phyloP scores from a whole-genome alignment of 2,797 vertebrate species.

The Alectoris magna region DNA sequence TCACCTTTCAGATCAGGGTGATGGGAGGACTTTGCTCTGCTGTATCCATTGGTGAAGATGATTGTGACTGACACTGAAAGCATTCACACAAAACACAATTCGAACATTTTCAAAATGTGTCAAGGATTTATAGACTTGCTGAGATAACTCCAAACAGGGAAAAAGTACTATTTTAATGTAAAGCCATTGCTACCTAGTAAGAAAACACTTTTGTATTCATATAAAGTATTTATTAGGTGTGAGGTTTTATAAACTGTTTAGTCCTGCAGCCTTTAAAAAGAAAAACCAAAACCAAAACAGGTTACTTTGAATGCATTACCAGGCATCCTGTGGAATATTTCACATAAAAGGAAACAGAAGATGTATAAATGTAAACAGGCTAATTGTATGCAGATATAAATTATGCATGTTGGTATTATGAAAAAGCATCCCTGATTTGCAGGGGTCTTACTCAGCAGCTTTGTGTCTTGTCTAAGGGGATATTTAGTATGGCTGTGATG shows the following conservation, averaged over 20 bases:
- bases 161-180: constrained; percentile 62
- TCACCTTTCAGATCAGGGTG: neutral
- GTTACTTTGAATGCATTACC: constrained; percentile 81
- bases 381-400: constrained; percentile 89
- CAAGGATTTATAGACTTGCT: constrained; percentile 42
- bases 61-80: neutral
- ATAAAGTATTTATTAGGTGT: constrained; percentile 84
- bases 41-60: neutral
- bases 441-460: constrained; percentile 85
- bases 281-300: neutral
- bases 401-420: constrained; percentile 86
- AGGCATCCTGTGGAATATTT: constrained; percentile 81
- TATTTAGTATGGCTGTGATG: constrained; percentile 86
- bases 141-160: constrained; percentile 27
- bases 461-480: constrained; percentile 82
- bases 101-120: constrained; percentile 25
- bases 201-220: constrained; percentile 73
- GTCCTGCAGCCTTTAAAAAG: constrained; percentile 65
- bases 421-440: constrained; percentile 84
- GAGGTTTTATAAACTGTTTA: constrained; percentile 82
- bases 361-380: constrained; percentile 87
- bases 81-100: constrained; percentile 13
- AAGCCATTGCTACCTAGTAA: constrained; percentile 73
- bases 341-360: constrained; percentile 83
- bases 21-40: neutral